These are phyloP conservation scores for Coboldia fuscipes DNA, from an alignment of 1,140 invertebrate species.

Conservation along the genomic window DNA sequence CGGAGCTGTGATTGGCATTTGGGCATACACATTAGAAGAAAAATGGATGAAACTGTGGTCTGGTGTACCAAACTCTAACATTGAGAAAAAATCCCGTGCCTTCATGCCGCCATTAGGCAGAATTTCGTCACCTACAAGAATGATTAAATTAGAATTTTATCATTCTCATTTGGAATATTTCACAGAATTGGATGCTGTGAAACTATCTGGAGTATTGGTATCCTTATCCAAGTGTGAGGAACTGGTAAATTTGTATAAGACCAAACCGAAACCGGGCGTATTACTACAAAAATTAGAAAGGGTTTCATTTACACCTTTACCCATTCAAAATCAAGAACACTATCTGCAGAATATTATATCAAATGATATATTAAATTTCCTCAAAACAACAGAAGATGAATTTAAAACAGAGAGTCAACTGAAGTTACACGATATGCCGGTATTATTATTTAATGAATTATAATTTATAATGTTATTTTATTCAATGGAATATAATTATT, in stretches of 20 bases:
- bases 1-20: constrained; percentile 62
- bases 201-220: constrained; percentile 43
- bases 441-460: constrained; percentile 7
- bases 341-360: constrained; percentile 16
- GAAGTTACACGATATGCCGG: constrained; percentile 11
- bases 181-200: constrained; percentile 69
- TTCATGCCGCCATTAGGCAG: constrained; percentile 49
- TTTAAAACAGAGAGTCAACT: no score
- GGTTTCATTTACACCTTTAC: constrained; percentile 14
- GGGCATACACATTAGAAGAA: constrained; percentile 34
- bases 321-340: constrained; percentile 8
- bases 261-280: no score
- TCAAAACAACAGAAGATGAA: constrained; percentile 6
- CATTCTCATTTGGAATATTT: constrained; percentile 62
- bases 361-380: constrained; percentile 20
- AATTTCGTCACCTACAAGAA: constrained; percentile 37
- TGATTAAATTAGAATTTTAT: constrained; percentile 65
- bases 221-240: no score
- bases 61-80: constrained; percentile 25
- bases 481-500: constrained; percentile 1
- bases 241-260: no score
- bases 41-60: constrained; percentile 60
- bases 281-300: constrained; percentile 15
- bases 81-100: constrained; percentile 38
- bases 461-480: background rate